These are phyloP conservation scores for Holocentrus rufus DNA, from an alignment of 2,797 vertebrate genomes.

Conservation along the genomic window DNA sequence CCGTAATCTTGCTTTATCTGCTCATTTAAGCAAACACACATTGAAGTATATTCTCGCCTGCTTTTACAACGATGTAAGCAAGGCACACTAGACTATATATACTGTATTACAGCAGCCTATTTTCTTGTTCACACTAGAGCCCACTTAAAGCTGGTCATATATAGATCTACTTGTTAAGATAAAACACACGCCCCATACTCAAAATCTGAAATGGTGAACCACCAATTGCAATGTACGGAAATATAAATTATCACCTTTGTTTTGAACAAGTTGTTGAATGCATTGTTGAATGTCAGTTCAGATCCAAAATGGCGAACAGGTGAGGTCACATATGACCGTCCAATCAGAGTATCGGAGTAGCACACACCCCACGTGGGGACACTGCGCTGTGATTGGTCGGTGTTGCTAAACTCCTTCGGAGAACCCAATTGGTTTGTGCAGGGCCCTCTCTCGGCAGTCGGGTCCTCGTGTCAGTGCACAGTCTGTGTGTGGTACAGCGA, in stretches of 20 bases:
- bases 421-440: slow-evolving; percentile 80
- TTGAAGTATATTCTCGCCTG: not conserved
- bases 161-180: not conserved
- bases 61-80: not conserved
- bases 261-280: slow-evolving; percentile 82
- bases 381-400: slow-evolving; percentile 71
- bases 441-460: slow-evolving; percentile 85
- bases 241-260: slow-evolving; percentile 78
- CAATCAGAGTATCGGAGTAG: slow-evolving; percentile 72
- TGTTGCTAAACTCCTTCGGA: slow-evolving; percentile 62
- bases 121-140: slow-evolving; percentile 4
- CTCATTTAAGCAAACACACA: not conserved
- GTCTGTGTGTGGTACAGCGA: slow-evolving; percentile 89
- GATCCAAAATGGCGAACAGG: slow-evolving; percentile 88
- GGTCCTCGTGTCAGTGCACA: slow-evolving; percentile 87
- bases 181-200: not conserved
- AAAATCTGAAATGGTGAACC: not conserved
- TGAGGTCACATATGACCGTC: slow-evolving; percentile 79
- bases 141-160: not conserved
- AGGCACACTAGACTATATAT: not conserved
- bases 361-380: slow-evolving; percentile 87
- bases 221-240: slow-evolving; percentile 16
- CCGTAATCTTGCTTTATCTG: not conserved
- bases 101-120: not conserved
- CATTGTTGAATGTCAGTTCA: slow-evolving; percentile 77